Evolutionary conservation across 2,113 vertebrate genomes (phyloP).

Genomic region (Hippocampus zosterae): DNA sequence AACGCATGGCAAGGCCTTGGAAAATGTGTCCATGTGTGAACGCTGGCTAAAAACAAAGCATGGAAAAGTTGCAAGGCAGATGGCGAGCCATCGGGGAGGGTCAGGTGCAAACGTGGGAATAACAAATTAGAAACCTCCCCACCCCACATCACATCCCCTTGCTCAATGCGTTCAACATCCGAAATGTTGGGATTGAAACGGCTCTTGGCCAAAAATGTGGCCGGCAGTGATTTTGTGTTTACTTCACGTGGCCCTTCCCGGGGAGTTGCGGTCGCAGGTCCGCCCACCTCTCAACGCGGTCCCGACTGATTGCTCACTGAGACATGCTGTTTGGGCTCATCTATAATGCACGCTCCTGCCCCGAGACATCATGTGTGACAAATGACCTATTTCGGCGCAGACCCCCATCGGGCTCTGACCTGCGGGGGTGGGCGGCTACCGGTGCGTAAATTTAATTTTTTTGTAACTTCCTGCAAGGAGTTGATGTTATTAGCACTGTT

Average conservation of each 20-base stretch:
- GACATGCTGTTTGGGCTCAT: constrained; percentile 73
- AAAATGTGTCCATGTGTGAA: constrained; percentile 34
- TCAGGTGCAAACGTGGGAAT: constrained; percentile 66
- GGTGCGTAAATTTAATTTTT: constrained; percentile 47
- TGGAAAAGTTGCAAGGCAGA: constrained; percentile 45
- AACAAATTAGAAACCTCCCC: constrained; percentile 47
- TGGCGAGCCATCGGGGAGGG: constrained; percentile 41
- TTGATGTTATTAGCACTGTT: not conserved
- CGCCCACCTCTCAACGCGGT: constrained; percentile 52
- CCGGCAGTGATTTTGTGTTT: constrained; percentile 36
- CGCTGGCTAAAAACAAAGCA: constrained; percentile 33
- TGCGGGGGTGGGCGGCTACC: constrained; percentile 30
- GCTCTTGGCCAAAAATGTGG: constrained; percentile 4
- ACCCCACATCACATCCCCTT: not conserved
- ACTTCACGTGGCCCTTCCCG: constrained; percentile 41
- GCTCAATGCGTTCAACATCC: not conserved
- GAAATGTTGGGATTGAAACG: not conserved
- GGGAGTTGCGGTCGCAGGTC: constrained; percentile 42
- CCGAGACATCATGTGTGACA: constrained; percentile 78
- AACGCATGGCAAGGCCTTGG: not conserved
- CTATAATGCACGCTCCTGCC: constrained; percentile 75
- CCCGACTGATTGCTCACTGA: constrained; percentile 66
- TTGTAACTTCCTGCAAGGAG: constrained; percentile 22
- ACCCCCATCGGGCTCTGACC: constrained; percentile 72
- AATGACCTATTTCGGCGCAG: constrained; percentile 80